Evolutionary conservation across 53 echinoderm and acorn worm species (phyloP).

Genomic region (Hippasteria phrygiana): DNA sequence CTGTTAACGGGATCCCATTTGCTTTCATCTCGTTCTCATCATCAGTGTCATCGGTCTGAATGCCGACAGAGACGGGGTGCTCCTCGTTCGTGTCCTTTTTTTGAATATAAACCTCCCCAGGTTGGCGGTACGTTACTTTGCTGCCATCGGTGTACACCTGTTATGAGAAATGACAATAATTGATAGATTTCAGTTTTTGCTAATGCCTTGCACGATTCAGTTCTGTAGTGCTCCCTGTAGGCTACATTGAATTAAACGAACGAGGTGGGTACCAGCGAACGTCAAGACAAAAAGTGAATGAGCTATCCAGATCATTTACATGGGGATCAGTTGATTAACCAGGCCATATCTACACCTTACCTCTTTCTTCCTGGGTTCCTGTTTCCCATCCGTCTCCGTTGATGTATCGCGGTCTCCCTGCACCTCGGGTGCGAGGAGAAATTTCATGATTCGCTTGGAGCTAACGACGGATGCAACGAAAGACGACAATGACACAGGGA

Average conservation of each 20-base stretch:
- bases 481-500: slow-evolving; percentile 79
- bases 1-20: background rate
- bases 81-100: background rate
- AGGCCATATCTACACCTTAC: background rate
- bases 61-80: background rate
- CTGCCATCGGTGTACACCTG: background rate
- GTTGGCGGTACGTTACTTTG: background rate
- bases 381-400: background rate
- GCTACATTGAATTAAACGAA: too few relatives aligned
- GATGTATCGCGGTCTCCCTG: slow-evolving; percentile 60
- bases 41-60: background rate
- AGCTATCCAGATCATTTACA: too few relatives aligned
- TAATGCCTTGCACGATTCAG: too few relatives aligned
- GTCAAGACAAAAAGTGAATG: too few relatives aligned
- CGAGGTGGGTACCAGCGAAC: too few relatives aligned
- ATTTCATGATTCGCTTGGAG: slow-evolving; percentile 78
- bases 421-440: slow-evolving; percentile 87
- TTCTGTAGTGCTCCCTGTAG: too few relatives aligned
- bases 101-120: background rate
- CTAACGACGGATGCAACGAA: slow-evolving; percentile 83
- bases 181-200: too few relatives aligned
- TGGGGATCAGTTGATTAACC: too few relatives aligned
- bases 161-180: background rate
- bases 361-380: background rate
- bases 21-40: background rate